These are phyloP conservation scores for Odontomyia ornata DNA, from an alignment of 2,888 invertebrate species.

Conservation along the genomic window DNA sequence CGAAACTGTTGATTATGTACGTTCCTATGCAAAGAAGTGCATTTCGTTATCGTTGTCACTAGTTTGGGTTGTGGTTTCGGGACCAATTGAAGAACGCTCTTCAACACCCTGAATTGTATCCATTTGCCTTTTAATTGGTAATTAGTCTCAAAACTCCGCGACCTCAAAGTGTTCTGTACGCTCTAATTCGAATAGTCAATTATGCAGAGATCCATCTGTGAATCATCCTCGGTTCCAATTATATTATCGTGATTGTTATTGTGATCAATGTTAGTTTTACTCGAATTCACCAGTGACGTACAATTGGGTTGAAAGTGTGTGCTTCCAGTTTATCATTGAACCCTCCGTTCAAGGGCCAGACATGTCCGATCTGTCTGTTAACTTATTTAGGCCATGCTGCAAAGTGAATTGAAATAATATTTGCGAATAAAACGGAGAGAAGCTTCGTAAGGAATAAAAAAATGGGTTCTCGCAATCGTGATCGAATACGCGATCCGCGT, in stretches of 20 bases:
- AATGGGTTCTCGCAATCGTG: slow-evolving; percentile 46
- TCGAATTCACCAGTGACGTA: background rate
- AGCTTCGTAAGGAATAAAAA: background rate
- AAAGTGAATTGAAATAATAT: background rate
- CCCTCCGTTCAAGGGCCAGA: background rate
- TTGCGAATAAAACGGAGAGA: background rate
- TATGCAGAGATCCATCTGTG: background rate
- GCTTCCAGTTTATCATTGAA: background rate
- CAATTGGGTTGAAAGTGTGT: background rate
- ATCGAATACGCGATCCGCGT: slow-evolving; percentile 59
- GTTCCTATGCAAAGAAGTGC: background rate
- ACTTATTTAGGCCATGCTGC: background rate
- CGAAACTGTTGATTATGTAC: background rate
- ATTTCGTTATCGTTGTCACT: too few species aligned
- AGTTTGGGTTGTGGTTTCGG: too few species aligned
- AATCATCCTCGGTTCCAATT: slow-evolving; percentile 35
- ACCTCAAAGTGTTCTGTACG: background rate
- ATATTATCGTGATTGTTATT: slow-evolving; percentile 31
- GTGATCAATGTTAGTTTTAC: background rate
- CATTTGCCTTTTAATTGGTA: background rate
- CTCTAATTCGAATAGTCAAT: slow-evolving; percentile 24
- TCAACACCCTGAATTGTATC: background rate
- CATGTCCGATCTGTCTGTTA: background rate
- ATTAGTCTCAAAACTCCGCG: background rate
- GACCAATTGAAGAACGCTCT: background rate